A percentile compares a stretch with the other conserved stretches of the same genome.
Conservation (phyloP, 2,888 invertebrate genomes). For the Gibbula magus region DNA sequence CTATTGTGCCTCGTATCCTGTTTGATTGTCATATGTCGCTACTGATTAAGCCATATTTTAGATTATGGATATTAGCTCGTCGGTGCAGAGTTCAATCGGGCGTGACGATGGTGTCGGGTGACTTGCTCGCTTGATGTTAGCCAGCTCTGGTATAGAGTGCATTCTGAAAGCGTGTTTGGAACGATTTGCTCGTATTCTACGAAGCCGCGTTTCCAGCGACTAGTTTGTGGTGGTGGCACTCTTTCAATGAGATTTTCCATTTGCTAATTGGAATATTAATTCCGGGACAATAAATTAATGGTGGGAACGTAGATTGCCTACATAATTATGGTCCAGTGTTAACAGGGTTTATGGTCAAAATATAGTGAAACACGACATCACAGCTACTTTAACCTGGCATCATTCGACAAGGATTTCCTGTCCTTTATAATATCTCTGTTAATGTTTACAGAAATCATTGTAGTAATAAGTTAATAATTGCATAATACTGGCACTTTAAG, state of each 20-base stretch:
- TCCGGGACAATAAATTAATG: slow-evolving; percentile 5
- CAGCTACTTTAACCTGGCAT: too few species aligned
- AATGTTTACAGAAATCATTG: too few species aligned
- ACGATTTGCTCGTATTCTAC: slow-evolving; percentile 3
- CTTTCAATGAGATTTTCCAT: neutral
- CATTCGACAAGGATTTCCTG: too few species aligned
- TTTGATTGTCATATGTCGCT: slow-evolving; percentile 16
- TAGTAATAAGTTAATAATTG: too few species aligned
- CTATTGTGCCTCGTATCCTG: neutral
- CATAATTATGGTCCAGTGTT: too few species aligned
- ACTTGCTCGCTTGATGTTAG: neutral
- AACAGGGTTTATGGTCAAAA: too few species aligned
- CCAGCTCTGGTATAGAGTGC: neutral
- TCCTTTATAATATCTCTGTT: too few species aligned
- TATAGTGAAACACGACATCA: too few species aligned
- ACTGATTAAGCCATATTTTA: slow-evolving; percentile 21
- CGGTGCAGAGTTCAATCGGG: neutral
- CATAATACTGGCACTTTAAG: too few species aligned
- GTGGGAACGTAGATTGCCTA: too few species aligned
- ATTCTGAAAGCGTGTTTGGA: neutral
- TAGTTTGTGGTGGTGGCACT: neutral
- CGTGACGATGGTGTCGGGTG: neutral
- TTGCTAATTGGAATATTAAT: slow-evolving; percentile 18
- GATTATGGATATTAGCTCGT: slow-evolving; percentile 20
- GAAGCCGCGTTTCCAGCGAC: neutral